A percentile compares a stretch with the other conserved stretches of the same genome.
These are phyloP conservation scores for Sylvicapra grimmia DNA, from an alignment of 2,113 vertebrate genomes.

Conservation along the genomic window DNA sequence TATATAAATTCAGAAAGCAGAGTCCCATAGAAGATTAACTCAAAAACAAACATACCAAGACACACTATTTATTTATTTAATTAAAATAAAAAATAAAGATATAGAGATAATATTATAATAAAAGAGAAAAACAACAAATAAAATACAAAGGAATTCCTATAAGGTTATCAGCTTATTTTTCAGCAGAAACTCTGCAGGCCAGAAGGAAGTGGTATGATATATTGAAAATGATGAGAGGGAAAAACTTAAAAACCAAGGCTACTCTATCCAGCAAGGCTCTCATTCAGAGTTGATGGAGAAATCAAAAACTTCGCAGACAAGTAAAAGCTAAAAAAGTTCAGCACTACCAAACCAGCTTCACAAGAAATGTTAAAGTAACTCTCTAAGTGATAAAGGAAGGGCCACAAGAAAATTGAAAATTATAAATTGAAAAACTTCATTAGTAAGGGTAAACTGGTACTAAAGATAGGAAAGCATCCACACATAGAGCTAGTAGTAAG, in stretches of 20 bases:
- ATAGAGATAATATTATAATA: not conserved
- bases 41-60: not conserved
- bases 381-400: not conserved
- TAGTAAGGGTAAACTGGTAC: not conserved
- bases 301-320: not conserved
- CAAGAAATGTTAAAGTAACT: not conserved
- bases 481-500: not conserved
- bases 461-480: not conserved
- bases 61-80: not conserved
- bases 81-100: not conserved
- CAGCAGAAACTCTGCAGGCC: not conserved
- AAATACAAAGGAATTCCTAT: not conserved
- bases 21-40: not conserved
- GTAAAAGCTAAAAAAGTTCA: not conserved
- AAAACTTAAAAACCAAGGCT: not conserved
- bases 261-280: not conserved
- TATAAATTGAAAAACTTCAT: not conserved
- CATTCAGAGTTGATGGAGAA: not conserved
- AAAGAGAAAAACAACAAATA: not conserved
- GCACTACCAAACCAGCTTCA: not conserved
- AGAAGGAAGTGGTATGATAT: not conserved
- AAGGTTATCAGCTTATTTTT: not conserved
- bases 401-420: not conserved
- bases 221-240: not conserved
- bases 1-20: not conserved